Evolutionary conservation across 2,113 vertebrate genomes (phyloP).

Genomic region (Mormyrus iriodes): DNA sequence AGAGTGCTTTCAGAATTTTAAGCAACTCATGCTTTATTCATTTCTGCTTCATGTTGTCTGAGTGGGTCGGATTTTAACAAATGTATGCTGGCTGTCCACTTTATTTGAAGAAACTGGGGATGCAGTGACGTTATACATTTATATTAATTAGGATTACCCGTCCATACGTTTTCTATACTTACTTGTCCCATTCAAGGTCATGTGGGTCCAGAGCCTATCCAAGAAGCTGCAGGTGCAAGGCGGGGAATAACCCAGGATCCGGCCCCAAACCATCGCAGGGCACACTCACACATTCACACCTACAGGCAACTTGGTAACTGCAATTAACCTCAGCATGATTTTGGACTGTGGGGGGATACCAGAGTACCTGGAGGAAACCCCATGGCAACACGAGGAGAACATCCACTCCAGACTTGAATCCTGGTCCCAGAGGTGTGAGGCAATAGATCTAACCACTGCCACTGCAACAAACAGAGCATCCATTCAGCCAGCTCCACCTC

Average conservation of each 20-base stretch:
- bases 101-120: not conserved
- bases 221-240: not conserved
- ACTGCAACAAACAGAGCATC: not conserved
- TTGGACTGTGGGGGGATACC: not conserved
- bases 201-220: not conserved
- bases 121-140: not conserved
- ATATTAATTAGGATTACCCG: not conserved
- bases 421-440: not conserved
- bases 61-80: constrained; percentile 5
- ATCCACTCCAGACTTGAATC: not conserved
- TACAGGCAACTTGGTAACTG: not conserved
- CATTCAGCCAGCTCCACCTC: not conserved
- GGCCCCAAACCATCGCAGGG: not conserved
- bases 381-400: not conserved
- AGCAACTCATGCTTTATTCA: constrained; percentile 23
- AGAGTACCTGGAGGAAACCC: not conserved
- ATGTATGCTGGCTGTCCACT: not conserved
- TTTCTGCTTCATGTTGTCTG: not conserved
- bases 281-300: not conserved
- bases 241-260: not conserved
- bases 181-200: too few species aligned
- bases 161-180: not conserved
- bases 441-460: not conserved
- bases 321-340: not conserved
- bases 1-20: not conserved